A percentile compares a stretch with the other conserved stretches of the same genome.
phyloP scores from a whole-genome alignment of 2,797 vertebrate species.

The Halcyon leucocephala region DNA sequence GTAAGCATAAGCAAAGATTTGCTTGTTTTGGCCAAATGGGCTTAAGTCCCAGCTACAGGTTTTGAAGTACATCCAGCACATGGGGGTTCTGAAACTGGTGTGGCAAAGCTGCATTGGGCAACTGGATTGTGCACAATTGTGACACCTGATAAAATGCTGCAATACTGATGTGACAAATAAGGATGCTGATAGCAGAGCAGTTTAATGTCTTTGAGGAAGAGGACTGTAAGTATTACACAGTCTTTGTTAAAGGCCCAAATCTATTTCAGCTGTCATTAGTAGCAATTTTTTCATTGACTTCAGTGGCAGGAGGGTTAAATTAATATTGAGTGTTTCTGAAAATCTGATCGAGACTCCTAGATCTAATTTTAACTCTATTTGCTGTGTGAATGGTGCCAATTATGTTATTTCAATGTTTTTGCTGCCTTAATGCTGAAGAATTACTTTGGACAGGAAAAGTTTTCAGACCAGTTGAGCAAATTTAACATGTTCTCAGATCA shows the following conservation, averaged over 20 bases:
- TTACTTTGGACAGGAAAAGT: background rate
- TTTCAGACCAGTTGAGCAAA: background rate
- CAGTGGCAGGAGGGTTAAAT: slow-evolving; percentile 1
- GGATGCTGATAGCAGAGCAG: background rate
- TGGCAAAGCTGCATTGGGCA: background rate
- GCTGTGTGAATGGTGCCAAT: background rate
- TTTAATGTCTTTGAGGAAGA: background rate
- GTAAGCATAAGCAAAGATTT: background rate
- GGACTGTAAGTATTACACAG: background rate
- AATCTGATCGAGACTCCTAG: background rate
- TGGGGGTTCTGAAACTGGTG: background rate
- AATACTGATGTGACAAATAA: background rate
- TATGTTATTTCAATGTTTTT: background rate
- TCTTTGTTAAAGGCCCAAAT: background rate
- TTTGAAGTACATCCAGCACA: accelerated
- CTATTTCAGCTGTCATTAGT: background rate
- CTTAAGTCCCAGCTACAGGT: too few relatives aligned
- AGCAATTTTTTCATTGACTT: background rate
- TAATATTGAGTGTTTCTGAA: background rate
- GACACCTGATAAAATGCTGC: background rate
- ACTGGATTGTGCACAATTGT: background rate
- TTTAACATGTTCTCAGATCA: background rate
- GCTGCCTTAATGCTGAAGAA: background rate
- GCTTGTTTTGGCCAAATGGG: background rate
- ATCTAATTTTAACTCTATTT: slow-evolving; percentile 2